Percentiles rank a stretch among this genome's conserved stretches.
These are phyloP conservation scores for Phylloscopus trochiloides DNA, from an alignment of 2,113 vertebrate species.

Conservation along the genomic window DNA sequence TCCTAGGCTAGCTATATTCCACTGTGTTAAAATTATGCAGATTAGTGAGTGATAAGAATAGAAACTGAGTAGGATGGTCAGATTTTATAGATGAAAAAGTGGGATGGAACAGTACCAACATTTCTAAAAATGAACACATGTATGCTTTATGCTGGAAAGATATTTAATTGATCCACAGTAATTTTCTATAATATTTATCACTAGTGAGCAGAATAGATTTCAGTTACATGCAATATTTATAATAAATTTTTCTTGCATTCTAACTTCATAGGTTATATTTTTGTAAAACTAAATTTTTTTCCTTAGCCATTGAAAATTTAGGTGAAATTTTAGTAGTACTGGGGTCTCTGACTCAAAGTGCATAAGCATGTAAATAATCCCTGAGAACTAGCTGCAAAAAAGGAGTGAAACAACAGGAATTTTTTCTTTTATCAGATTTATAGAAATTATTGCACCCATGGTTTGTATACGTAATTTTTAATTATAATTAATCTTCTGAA, in stretches of 20 bases:
- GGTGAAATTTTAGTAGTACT: background rate
- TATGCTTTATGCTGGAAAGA: constrained; percentile 21
- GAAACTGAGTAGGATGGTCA: constrained; percentile 75
- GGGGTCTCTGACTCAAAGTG: background rate
- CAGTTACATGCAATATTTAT: background rate
- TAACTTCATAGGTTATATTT: background rate
- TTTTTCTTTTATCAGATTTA: background rate
- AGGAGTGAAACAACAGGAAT: background rate
- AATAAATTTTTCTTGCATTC: background rate
- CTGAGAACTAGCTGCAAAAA: background rate
- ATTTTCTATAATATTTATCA: constrained; percentile 12
- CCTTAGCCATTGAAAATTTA: background rate
- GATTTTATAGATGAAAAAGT: constrained; percentile 62
- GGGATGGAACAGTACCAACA: constrained; percentile 26
- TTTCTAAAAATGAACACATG: constrained; percentile 61
- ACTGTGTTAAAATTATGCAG: constrained; percentile 75
- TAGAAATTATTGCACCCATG: background rate
- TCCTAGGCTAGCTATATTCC: constrained; percentile 74
- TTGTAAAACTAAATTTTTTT: background rate
- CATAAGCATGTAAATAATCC: background rate
- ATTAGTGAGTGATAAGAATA: constrained; percentile 74
- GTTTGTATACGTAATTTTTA: background rate
- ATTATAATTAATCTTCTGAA: background rate
- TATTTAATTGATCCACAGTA: constrained; percentile 3
- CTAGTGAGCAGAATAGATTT: constrained; percentile 41